Conservation (phyloP, 2,113 vertebrate species). For the Oreochromis aureus region DNA sequence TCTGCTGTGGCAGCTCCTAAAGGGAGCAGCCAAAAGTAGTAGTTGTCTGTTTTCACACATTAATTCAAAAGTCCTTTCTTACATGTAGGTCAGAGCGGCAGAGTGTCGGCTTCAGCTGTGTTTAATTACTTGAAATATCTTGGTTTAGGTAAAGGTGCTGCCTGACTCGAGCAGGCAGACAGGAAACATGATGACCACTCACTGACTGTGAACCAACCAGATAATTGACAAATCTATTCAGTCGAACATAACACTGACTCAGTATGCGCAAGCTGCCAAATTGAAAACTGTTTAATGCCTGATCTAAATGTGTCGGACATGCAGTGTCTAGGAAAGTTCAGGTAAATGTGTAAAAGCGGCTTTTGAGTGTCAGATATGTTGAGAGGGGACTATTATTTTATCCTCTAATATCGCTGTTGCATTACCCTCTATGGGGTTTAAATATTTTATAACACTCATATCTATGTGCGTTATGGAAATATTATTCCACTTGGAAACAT, state of each 20-base stretch:
- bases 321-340: background rate
- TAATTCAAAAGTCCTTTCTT: background rate
- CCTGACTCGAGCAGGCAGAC: background rate
- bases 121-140: background rate
- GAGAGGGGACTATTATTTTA: background rate
- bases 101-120: fast-evolving
- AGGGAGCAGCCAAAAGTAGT: background rate
- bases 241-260: background rate
- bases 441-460: background rate
- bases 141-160: fast-evolving
- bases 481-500: background rate
- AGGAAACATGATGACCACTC: background rate
- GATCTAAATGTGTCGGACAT: background rate
- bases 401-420: background rate
- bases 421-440: background rate
- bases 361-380: background rate
- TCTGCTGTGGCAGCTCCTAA: background rate
- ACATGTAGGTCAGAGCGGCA: background rate
- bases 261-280: background rate
- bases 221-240: background rate
- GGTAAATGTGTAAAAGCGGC: background rate
- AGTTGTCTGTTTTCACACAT: background rate
- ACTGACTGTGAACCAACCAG: background rate
- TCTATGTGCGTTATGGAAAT: background rate
- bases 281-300: background rate